These are phyloP conservation scores for Noturus placidus DNA, from an alignment of 2,113 vertebrate species.

Conservation along the genomic window DNA sequence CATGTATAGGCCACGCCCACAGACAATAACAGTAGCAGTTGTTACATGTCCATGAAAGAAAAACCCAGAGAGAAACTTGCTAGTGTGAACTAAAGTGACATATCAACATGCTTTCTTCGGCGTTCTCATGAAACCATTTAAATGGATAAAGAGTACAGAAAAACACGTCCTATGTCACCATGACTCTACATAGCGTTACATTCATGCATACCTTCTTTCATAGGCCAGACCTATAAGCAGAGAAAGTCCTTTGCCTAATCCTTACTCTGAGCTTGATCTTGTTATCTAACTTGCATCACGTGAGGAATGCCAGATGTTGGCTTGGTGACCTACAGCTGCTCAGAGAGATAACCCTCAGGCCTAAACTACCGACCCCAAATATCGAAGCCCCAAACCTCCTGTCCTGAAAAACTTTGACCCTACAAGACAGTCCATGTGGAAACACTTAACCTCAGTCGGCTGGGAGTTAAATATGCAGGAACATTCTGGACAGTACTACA, in stretches of 20 bases:
- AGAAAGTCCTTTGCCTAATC: conserved; percentile 1
- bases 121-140: not conserved
- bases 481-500: not conserved
- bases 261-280: not conserved
- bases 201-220: not conserved
- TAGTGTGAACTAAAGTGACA: not conserved
- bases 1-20: not conserved
- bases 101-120: not conserved
- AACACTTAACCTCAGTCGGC: conserved; percentile 34
- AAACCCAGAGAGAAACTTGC: not conserved
- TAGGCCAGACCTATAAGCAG: not conserved
- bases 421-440: conserved; percentile 30
- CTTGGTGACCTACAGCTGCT: conserved; percentile 48
- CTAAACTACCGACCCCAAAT: conserved; percentile 46
- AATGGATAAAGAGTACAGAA: not conserved
- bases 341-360: conserved; percentile 48
- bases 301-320: conserved; percentile 56
- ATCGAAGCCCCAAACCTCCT: conserved; percentile 30
- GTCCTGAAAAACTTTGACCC: conserved; percentile 6
- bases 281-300: conserved; percentile 47
- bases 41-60: not conserved
- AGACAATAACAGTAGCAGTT: not conserved
- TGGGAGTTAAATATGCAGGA: not conserved
- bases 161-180: not conserved
- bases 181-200: not conserved